Evolutionary conservation across 1,140 invertebrate species (phyloP), one percentile per base, ranked within the genome.

Genomic region (Bombus haemorrhoidalis): DNA sequence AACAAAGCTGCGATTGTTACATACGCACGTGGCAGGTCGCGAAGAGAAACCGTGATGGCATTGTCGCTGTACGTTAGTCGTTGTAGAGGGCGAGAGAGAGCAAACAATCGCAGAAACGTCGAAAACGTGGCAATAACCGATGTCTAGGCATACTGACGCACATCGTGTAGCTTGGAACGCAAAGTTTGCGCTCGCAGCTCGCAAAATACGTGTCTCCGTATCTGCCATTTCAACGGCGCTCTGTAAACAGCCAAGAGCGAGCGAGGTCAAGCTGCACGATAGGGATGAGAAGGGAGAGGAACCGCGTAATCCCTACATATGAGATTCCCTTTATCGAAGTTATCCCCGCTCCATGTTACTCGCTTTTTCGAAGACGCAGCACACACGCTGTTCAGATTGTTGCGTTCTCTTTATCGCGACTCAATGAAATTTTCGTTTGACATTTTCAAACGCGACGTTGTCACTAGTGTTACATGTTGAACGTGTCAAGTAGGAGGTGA

Each of bases 291-390:
- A 69, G 39, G 34, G 34, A 32, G 53, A 86, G 53, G 10, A 86
- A 47, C 43, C 43, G 13, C 64, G 64, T 86, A 89, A 89, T 89
- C 80, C 71, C n/a, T 41, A 86, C 80, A 79, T 89, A 89, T 89
- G 89, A 81, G 88, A 68, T 92, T 68, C 28, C 22, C 62, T 81
- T 79, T 28, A 72, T 81, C 86, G 68, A 74, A 76, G 66, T 59
- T 78, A 73, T 66, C 59, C 12, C 25, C 25, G 81, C 53, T 28
- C 74, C 28, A 76, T 32, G 59, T 75, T 77, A 68, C 66, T 43
- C 64, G 64, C 68, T 69, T 74, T 66, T 74, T 53, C 18, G 25
- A 85, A 85, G 72, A 66, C 15, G 13, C 62, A 1, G 28, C 62
- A 1, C 41, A 13, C 41, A 9, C 9, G 32, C 12, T 68, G 25